A percentile compares a stretch with the other conserved stretches of the same genome.
Conservation (phyloP, 2,888 invertebrate species). For the Chesias legatella region DNA sequence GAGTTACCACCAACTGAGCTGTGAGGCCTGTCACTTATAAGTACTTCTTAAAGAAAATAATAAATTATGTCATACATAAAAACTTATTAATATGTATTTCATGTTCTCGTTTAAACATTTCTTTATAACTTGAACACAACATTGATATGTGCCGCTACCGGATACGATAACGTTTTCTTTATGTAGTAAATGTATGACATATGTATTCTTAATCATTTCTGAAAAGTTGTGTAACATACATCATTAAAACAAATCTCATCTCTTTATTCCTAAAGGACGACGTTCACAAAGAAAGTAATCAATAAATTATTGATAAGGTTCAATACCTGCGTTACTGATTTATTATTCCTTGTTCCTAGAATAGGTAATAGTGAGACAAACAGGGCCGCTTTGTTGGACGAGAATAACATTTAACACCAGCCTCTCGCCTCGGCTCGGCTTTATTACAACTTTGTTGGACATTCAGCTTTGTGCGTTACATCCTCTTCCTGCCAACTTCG, state of each 20-base stretch:
- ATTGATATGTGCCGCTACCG: no score
- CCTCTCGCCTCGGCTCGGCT: constrained; percentile 16
- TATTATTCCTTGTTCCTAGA: constrained; percentile 19
- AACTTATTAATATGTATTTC: no score
- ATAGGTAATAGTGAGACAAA: constrained; percentile 4
- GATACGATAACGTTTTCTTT: neutral
- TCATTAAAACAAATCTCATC: constrained; percentile 5
- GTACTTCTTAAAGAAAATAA: no score
- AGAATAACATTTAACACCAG: constrained; percentile 29
- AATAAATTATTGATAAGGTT: constrained; percentile 17
- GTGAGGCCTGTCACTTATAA: no score
- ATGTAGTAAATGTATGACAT: no score
- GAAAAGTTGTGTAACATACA: neutral
- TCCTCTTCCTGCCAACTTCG: constrained; percentile 40
- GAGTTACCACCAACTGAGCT: no score
- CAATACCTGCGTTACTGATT: constrained; percentile 15
- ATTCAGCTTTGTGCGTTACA: constrained; percentile 33
- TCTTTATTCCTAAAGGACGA: neutral
- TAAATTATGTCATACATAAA: no score
- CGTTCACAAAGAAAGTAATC: constrained; percentile 10
- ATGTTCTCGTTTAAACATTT: no score
- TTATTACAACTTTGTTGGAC: constrained; percentile 42
- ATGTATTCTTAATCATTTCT: no score
- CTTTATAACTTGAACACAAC: no score
- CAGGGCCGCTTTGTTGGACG: constrained; percentile 16